phyloP scores from a whole-genome alignment of 2,113 vertebrate genomes.

The Gallinago paraguaiae region DNA sequence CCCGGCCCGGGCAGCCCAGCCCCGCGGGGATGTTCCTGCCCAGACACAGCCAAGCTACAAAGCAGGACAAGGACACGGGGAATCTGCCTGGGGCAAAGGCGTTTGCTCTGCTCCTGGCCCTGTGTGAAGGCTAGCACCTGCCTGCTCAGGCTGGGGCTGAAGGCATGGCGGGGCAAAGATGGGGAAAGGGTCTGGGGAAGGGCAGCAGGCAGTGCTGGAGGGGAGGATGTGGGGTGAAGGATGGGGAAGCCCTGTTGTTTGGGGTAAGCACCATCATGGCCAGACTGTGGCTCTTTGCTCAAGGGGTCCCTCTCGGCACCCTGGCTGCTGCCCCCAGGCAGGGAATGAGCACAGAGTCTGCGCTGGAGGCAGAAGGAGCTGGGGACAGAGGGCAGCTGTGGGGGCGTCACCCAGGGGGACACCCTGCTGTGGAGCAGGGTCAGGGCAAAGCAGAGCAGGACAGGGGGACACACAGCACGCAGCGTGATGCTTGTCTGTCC shows the following conservation, averaged over 20 bases:
- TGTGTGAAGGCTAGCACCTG: rapidly evolving
- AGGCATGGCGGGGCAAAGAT: neutral
- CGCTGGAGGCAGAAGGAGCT: neutral
- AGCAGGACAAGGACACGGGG: neutral
- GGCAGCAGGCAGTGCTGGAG: neutral
- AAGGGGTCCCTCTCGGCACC: neutral
- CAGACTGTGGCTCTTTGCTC: neutral
- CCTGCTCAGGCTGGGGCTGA: neutral
- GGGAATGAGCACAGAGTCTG: neutral
- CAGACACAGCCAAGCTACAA: rapidly evolving
- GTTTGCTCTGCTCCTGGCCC: neutral
- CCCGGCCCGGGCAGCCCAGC: neutral
- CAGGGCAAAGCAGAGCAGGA: neutral
- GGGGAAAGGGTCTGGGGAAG: neutral
- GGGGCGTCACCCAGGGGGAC: rapidly evolving
- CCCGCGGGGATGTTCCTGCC: neutral
- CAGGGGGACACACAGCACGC: neutral
- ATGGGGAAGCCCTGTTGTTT: neutral
- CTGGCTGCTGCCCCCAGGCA: rapidly evolving
- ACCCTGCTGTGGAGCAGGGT: neutral
- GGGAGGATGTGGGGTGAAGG: neutral
- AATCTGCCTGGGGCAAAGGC: rapidly evolving
- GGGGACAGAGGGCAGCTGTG: neutral
- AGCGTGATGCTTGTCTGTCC: neutral
- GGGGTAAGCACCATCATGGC: neutral